Conservation (phyloP, 2,113 vertebrate genomes). For the Tenrec ecaudatus region DNA sequence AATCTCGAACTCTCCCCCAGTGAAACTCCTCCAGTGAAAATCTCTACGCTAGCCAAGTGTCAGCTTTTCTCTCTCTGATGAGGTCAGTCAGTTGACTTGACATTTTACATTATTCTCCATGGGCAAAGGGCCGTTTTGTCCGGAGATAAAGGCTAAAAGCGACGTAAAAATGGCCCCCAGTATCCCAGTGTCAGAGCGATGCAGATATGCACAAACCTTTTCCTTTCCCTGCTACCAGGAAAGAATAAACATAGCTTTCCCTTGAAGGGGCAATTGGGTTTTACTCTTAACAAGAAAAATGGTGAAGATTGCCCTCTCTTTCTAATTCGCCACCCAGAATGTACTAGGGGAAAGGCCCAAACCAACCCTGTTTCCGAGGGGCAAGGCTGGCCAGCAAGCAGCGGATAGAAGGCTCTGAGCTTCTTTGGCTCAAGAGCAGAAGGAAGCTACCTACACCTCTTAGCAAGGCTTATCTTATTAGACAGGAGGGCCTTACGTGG, state of each 20-base stretch:
- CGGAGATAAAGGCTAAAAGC: neutral
- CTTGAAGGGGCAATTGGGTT: neutral
- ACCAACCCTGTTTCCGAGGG: neutral
- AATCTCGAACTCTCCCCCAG: neutral
- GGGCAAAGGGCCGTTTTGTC: neutral
- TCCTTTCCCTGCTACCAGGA: neutral
- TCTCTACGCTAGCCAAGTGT: neutral
- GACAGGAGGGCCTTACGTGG: neutral
- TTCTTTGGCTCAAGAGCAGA: neutral
- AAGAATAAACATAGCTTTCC: neutral
- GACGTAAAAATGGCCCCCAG: neutral
- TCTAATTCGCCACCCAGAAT: neutral
- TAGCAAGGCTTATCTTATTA: neutral
- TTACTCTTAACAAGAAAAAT: neutral
- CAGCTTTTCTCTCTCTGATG: neutral
- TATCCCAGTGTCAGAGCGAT: neutral
- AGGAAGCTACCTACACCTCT: neutral
- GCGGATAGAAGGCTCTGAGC: neutral
- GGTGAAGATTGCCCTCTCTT: neutral
- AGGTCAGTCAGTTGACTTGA: neutral
- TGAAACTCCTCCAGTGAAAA: neutral
- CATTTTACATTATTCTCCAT: neutral
- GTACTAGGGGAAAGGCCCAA: neutral
- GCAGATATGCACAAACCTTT: accelerated
- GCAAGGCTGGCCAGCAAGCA: neutral